Evolutionary conservation across 2,888 invertebrate species (phyloP).

Genomic region (Pristionchus japonicus): DNA sequence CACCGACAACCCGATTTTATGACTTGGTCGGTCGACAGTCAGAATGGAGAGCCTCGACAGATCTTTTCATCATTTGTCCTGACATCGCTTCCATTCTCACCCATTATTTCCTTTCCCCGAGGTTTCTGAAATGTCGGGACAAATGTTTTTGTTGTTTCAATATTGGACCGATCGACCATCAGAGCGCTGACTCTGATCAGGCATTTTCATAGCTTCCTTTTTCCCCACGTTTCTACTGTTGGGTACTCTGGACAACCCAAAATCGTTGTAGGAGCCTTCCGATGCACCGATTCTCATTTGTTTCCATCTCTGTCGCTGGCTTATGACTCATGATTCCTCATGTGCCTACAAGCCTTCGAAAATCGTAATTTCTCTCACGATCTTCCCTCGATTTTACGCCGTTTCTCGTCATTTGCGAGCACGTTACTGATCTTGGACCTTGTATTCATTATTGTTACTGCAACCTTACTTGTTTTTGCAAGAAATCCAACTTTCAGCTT

Average conservation of each 20-base stretch:
- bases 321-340: not conserved
- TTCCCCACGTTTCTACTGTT: too few relatives aligned
- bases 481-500: not conserved
- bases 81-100: too few relatives aligned
- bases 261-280: not conserved
- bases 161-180: too few relatives aligned
- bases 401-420: not conserved
- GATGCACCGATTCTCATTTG: not conserved
- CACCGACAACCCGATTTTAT: not conserved
- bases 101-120: too few relatives aligned
- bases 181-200: not conserved
- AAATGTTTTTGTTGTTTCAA: too few relatives aligned
- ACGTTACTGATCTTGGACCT: not conserved
- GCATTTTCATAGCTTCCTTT: too few relatives aligned
- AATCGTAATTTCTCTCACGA: slow-evolving; percentile 5
- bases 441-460: not conserved
- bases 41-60: too few relatives aligned
- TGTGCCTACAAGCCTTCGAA: not conserved
- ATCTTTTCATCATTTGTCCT: too few relatives aligned
- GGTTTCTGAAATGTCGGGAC: too few relatives aligned
- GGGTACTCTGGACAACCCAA: too few relatives aligned
- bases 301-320: not conserved
- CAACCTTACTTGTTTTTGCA: not conserved
- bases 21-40: not conserved
- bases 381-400: not conserved